Percentiles rank a stretch among this genome's conserved stretches.
Conservation (phyloP, 2,797 vertebrate genomes). For the Distichodus sexfasciatus region DNA sequence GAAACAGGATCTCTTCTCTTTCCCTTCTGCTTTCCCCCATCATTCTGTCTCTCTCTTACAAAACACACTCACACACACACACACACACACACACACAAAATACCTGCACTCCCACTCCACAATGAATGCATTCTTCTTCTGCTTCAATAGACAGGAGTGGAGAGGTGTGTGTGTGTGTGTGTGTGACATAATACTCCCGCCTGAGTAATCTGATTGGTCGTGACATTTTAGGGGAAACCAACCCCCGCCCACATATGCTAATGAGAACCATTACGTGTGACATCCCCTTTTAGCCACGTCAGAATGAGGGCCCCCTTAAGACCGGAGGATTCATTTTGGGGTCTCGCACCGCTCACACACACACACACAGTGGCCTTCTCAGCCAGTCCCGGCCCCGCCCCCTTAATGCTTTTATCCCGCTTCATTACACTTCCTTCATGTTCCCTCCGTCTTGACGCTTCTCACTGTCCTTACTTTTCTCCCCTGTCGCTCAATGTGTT, state of each 20-base stretch:
- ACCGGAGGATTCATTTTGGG: conserved; percentile 31
- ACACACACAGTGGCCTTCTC: conserved; percentile 27
- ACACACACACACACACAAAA: conserved; percentile 66
- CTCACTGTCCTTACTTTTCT: conserved; percentile 3
- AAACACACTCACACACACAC: conserved; percentile 1
- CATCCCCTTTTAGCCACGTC: too few relatives aligned
- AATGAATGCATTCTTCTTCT: conserved; percentile 74
- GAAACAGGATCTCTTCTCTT: conserved; percentile 52
- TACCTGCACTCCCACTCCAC: conserved; percentile 70
- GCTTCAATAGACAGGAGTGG: conserved; percentile 24
- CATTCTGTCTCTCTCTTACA: conserved; percentile 7
- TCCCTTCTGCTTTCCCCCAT: conserved; percentile 50
- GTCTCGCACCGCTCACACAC: conserved; percentile 32
- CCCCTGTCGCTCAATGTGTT: conserved; percentile 8
- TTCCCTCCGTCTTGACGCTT: not conserved
- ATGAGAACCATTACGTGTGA: too few relatives aligned
- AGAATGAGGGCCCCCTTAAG: conserved; percentile 23
- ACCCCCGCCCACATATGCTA: too few relatives aligned
- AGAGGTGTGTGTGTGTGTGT: conserved; percentile 7
- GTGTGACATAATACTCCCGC: too few relatives aligned
- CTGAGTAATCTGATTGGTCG: conserved; percentile 31
- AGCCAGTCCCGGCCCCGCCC: conserved; percentile 5
- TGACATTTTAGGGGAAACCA: conserved; percentile 41
- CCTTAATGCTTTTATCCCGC: conserved; percentile 38
- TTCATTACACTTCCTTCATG: conserved; percentile 35